These are phyloP conservation scores for Drosophila simulans DNA, from an alignment of 1,140 invertebrate genomes.

Conservation along the genomic window DNA sequence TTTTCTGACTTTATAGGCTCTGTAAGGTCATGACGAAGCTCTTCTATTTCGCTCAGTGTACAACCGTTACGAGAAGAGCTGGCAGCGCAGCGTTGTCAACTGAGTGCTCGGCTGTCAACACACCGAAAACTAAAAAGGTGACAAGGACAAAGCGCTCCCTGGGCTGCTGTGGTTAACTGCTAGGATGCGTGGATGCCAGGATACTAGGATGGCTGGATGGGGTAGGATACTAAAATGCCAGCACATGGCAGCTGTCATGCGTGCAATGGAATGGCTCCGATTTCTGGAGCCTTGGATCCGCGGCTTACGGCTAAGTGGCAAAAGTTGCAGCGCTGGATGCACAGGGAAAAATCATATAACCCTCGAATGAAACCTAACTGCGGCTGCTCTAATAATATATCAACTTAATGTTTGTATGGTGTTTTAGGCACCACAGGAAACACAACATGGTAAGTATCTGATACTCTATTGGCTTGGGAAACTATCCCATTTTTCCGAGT, in stretches of 20 bases:
- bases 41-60: conserved; percentile 11
- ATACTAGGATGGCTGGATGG: conserved; percentile 3
- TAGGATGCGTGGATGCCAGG: conserved; percentile 17
- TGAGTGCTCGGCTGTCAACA: conserved; percentile 76
- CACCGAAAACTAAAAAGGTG: conserved; percentile 80
- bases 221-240: conserved; percentile 21
- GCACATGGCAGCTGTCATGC: conserved; percentile 78
- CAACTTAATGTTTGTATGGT: too few relatives aligned
- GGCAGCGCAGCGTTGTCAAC: conserved; percentile 57
- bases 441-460: too few relatives aligned
- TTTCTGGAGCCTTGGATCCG: conserved; percentile 34
- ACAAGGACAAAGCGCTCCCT: conserved; percentile 73
- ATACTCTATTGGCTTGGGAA: not conserved
- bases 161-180: conserved; percentile 48
- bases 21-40: too few relatives aligned
- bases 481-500: conserved; percentile 3
- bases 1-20: too few relatives aligned
- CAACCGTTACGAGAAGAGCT: conserved; percentile 10
- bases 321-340: conserved; percentile 60
- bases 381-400: too few relatives aligned
- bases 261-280: conserved; percentile 54
- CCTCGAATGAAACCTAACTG: not conserved
- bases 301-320: conserved; percentile 55
- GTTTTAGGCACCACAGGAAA: too few relatives aligned
- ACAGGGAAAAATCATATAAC: not conserved